Evolutionary conservation across 2,113 vertebrate species (phyloP).

Genomic region (Poecilia latipinna): DNA sequence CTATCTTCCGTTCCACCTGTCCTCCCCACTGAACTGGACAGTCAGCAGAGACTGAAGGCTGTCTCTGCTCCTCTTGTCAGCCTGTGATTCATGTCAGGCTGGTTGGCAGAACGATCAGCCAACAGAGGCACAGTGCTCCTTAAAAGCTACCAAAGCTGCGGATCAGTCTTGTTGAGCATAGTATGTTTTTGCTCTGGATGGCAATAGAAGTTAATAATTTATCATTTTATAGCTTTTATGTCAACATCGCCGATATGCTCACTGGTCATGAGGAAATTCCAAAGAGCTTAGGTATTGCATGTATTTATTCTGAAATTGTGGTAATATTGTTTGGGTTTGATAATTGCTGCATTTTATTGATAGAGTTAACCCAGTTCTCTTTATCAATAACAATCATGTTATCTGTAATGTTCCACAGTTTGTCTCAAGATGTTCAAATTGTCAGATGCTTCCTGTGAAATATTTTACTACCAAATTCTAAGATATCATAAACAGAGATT

Average conservation of each 20-base stretch:
- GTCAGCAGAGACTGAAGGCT: too few relatives aligned
- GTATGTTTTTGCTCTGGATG: slow-evolving; percentile 3
- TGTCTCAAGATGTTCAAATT: too few relatives aligned
- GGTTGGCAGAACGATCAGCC: not conserved
- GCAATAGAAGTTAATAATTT: slow-evolving; percentile 50
- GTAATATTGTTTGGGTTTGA: not conserved
- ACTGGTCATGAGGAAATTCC: slow-evolving; percentile 18
- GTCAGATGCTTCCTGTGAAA: too few relatives aligned
- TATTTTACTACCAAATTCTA: too few relatives aligned
- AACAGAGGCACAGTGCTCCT: not conserved
- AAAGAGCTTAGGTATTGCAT: slow-evolving; percentile 3
- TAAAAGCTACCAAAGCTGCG: not conserved
- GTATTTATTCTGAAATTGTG: not conserved
- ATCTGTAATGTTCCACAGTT: too few relatives aligned
- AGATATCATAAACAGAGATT: not conserved
- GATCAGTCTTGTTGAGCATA: not conserved
- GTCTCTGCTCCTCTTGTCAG: not conserved
- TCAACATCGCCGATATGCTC: slow-evolving; percentile 22
- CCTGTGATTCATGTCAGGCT: too few relatives aligned
- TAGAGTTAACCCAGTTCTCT: too few relatives aligned
- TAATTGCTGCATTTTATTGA: not conserved
- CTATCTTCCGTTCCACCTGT: not conserved
- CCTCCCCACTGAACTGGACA: not conserved
- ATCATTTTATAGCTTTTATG: slow-evolving; percentile 43
- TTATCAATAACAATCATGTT: not conserved